Conservation (phyloP, 1,140 invertebrate species). For the Bombus sylvicola region DNA sequence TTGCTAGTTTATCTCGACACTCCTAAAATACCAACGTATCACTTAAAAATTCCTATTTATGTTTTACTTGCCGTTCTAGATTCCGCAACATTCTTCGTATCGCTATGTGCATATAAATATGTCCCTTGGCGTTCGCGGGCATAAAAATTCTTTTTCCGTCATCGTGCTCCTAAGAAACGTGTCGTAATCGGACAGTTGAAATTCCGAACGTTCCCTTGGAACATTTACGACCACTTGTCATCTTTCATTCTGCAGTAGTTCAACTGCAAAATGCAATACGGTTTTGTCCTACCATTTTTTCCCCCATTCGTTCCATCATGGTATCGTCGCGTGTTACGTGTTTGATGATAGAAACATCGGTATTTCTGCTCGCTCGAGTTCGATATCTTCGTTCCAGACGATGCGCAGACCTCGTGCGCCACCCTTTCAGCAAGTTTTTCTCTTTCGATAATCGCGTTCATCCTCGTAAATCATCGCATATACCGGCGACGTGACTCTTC, state of each 20-base stretch:
- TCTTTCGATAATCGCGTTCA: constrained; percentile 12
- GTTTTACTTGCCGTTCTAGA: neutral
- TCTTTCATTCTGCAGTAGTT: neutral
- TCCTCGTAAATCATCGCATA: constrained; percentile 35
- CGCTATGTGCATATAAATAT: neutral
- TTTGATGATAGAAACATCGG: constrained; percentile 39
- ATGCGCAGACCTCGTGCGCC: neutral
- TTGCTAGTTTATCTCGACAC: neutral
- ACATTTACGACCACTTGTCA: constrained; percentile 19
- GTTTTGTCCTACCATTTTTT: neutral
- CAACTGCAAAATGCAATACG: constrained; percentile 13
- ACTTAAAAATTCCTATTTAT: neutral
- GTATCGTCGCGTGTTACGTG: neutral
- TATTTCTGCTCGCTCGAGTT: constrained; percentile 30
- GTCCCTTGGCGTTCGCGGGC: neutral
- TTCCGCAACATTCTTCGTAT: neutral
- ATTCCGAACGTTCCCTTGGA: constrained; percentile 10
- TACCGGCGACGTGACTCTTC: constrained; percentile 8
- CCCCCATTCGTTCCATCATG: neutral
- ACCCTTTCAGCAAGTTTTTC: constrained; percentile 33
- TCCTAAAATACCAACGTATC: neutral
- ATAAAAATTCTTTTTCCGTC: constrained; percentile 18
- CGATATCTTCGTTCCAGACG: constrained; percentile 34
- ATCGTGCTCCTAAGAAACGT: neutral
- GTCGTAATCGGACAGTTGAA: constrained; percentile 21